Percentiles rank a stretch among this genome's conserved stretches.
Conservation (phyloP, 2,797 vertebrate genomes). For the Petrocephalus schoutedeni region DNA sequence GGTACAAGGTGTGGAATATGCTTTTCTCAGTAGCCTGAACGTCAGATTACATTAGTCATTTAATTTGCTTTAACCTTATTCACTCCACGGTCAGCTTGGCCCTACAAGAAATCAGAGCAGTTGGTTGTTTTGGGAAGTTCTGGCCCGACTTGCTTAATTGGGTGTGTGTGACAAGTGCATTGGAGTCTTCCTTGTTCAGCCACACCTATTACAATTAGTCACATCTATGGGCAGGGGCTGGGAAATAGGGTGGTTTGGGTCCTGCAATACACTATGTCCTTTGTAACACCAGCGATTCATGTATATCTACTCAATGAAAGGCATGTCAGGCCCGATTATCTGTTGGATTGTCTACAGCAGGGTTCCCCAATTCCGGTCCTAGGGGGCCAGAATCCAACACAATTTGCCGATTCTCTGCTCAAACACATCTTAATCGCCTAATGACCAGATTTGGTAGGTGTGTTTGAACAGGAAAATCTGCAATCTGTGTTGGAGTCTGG, state of each 20-base stretch:
- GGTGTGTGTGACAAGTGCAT: background rate
- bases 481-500: background rate
- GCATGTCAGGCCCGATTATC: background rate
- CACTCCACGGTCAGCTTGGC: background rate
- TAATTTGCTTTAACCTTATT: background rate
- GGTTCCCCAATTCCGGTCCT: background rate
- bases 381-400: background rate
- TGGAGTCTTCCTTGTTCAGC: background rate
- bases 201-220: background rate
- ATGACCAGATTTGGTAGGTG: background rate
- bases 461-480: background rate
- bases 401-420: background rate
- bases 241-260: background rate
- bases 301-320: background rate
- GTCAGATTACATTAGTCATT: background rate
- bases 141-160: background rate
- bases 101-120: background rate
- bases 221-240: background rate
- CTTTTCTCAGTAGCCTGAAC: background rate
- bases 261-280: background rate
- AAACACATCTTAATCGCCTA: background rate
- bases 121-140: background rate
- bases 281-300: background rate
- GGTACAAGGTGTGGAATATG: background rate
- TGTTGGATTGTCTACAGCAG: background rate